These are phyloP conservation scores for Drepana arcuata DNA, from an alignment of 1,140 invertebrate genomes.

Conservation along the genomic window DNA sequence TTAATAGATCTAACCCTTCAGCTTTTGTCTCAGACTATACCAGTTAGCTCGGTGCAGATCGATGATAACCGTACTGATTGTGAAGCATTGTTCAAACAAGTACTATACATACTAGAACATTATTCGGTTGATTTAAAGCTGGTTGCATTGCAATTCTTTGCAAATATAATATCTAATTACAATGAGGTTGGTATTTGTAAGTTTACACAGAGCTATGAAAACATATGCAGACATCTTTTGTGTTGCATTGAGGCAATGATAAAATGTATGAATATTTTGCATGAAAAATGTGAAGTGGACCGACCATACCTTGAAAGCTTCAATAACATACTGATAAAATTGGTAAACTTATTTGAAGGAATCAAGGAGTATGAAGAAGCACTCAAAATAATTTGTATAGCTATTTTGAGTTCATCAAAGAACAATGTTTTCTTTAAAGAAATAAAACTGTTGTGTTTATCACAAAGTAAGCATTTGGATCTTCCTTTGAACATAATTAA, in stretches of 20 bases:
- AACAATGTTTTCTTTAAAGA: constrained; percentile 35
- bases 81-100: constrained; percentile 24
- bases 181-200: constrained; percentile 23
- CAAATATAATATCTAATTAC: constrained; percentile 39
- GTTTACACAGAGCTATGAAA: constrained; percentile 29
- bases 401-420: constrained; percentile 24
- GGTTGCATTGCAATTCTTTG: constrained; percentile 45
- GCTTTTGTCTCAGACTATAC: constrained; percentile 38
- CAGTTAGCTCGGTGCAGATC: constrained; percentile 29
- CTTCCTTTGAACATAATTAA: constrained; percentile 31
- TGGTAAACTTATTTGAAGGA: constrained; percentile 23
- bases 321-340: constrained; percentile 24
- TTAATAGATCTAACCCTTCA: constrained; percentile 48
- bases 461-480: constrained; percentile 27
- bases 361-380: constrained; percentile 19
- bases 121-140: constrained; percentile 53
- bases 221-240: constrained; percentile 28
- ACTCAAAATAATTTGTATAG: constrained; percentile 29
- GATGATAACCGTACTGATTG: constrained; percentile 17
- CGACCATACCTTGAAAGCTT: constrained; percentile 26
- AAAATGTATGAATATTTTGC: constrained; percentile 28
- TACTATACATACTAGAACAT: constrained; percentile 46
- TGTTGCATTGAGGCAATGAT: constrained; percentile 29
- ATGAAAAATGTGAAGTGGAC: constrained; percentile 40
- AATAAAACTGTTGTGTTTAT: constrained; percentile 36